Base-by-base conservation (phyloP, 1,140 invertebrate species). In the Drosophila orena region DNA sequence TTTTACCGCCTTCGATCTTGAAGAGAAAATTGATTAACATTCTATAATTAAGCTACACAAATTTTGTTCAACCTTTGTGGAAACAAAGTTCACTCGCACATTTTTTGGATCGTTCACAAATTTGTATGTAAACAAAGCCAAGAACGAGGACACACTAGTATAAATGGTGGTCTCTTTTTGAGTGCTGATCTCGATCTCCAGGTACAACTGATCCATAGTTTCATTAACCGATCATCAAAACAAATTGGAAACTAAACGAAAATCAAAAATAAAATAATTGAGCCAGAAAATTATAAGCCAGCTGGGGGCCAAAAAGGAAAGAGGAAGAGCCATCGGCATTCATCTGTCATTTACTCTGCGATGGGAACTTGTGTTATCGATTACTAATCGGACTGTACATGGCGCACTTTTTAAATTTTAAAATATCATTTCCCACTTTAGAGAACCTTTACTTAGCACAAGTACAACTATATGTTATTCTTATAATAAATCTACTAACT, bases 171-270 rank as follows among this genome's bases (percentile, higher is more conserved):
- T 91, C 62, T 86, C 79, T 11, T 90, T 73, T 42, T 52, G 64
- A 5, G 90, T 91, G 54, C 71, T 91, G 14, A 91, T 73, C 64
- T 91, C 90, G 37, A 92, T 91, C 75, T 92, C 91, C 27, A 92
- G 59, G 64, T 88, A 92, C 49, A 92, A 50, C 72, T 91, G 86
- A 88, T 92, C 91, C 91, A 91, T 91, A 27, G 66, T 62, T 83
- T 66, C 12, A 46, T 62, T 61, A 77, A 73, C 55, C 43, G 86
- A 66, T 46, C 83, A 86, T 88, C 81, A 68, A 88, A 55, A 24
- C 70, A 77, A 89, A 61, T 27, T 35, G 65, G 60, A n/a, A 72
- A 75, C 65, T 49, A 73, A 68, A 71, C 52, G 15, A 56, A 57
- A 62, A 62, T 20, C 7, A 4, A 59, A 61, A 62, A 56, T 27